Evolutionary conservation across 2,113 vertebrate genomes (phyloP), one percentile per base, ranked within the genome.

Genomic region (Penelope pileata): DNA sequence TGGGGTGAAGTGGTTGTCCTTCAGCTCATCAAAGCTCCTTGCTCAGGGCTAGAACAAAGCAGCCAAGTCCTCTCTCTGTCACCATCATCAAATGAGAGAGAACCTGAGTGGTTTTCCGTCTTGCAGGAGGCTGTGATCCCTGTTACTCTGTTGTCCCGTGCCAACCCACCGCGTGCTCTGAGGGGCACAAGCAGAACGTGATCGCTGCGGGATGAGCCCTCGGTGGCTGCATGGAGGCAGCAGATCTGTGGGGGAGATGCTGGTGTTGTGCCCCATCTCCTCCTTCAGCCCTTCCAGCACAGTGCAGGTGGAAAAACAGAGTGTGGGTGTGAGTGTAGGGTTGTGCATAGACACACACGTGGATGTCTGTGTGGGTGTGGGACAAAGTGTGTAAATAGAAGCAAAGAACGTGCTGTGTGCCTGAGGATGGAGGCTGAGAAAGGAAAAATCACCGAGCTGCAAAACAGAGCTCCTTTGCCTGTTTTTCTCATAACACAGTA

Each of bases 231-330:
- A 12, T 1, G 2, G 30, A 47, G 23, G 18, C 0, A 3, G 19
- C 36, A 45, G 42, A 1, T 53, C 83, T 4, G 0, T 27, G 22
- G 24, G 78, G 29, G 16, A 56, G 22, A 36, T 58, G 38, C 62
- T 64, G 93, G 45, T 27, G 1, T 21, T 12, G 3, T n/a, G 54
- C 72, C 62, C 9, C 23, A 17, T 53, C 21, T 48, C 19, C 75
- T 92, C 92, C 96, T 95, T 80, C 96, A 96, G 93, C 91, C 91
- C 96, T 95, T 96, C 93, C 96, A 95, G 30, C 63, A 88, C 77
- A 92, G 72, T 7, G 12, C 74, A 83, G 70, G 58, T 89, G 85
- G 86, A 62, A 91, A 95, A 96, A 70, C 2, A 18, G 38, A 56
- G 74, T 2, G 1, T 87, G 18, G 7, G 26, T 76, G 29, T 23